Evolutionary conservation across 2,888 invertebrate species (phyloP), one percentile per base, ranked within the genome.

Genomic region (Lissocephala sabroskyi): DNA sequence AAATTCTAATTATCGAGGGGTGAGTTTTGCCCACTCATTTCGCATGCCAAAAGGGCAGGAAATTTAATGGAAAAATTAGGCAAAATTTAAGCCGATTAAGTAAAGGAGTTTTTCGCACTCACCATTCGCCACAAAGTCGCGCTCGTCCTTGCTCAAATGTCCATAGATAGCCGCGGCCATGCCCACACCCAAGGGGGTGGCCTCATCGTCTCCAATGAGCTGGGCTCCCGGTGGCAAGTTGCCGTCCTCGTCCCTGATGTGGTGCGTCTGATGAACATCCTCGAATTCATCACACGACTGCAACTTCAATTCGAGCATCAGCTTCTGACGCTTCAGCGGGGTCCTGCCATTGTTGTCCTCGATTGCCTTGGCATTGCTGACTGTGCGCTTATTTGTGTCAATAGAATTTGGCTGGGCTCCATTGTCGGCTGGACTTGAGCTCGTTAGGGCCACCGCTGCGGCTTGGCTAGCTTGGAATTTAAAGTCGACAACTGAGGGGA

Each of bases 311-410:
- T 62, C 50, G 13, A 53, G 54, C 54, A 54, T 54, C 39, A 41
- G 37, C 29, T 56, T 50, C 35, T 40, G 52, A 51, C 30, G 42
- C 35, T 47, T 52, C 51, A 45, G 39, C 53, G 56, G 28, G 1
- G 23, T 48, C 49, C 48, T 52, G 51, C 41, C 41, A 28, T 41
- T 48, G 39, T 35, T 52, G 14, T 16, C 17, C 35, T 7, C 45
- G 29, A 44, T 36, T 30, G 52, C 44, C 63, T 49, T 52, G 61
- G 65, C 62, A 64, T 67, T 62, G 56, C 78, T 76, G 68, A 71
- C 80, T 53, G 63, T 56, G 71, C 63, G 68, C 70, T 62, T 65
- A 64, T 68, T 71, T 75, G 60, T 73, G 79, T 79, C 78, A 71
- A 71, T 65, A 65, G 43, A 48, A 47, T 42, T 39, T 16, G 37